Conservation (phyloP, 2,797 vertebrate genomes). For the Gila robusta region DNA sequence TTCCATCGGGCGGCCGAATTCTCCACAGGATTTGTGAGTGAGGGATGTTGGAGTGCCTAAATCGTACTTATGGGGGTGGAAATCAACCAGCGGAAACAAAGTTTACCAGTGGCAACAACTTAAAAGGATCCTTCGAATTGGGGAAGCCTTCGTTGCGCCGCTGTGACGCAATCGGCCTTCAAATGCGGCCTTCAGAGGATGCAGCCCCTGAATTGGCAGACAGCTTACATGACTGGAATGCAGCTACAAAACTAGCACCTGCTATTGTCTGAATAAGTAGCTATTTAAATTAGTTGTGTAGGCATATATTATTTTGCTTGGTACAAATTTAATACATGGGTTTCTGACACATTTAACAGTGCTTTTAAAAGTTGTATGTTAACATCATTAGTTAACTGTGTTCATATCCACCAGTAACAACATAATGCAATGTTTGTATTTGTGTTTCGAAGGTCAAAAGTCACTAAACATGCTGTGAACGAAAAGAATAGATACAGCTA, state of each 20-base stretch:
- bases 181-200: no score
- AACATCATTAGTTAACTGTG: neutral
- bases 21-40: no score
- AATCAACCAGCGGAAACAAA: no score
- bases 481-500: neutral
- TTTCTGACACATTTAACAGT: neutral
- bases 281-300: neutral
- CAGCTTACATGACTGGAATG: neutral
- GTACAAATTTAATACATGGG: neutral
- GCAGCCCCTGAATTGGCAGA: no score
- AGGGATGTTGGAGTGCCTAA: no score
- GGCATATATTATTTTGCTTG: neutral
- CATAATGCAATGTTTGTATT: neutral
- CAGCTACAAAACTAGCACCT: neutral
- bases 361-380: neutral
- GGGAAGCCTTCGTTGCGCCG: no score
- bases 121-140: no score
- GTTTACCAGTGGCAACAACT: no score
- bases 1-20: no score
- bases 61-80: no score
- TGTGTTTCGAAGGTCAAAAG: neutral
- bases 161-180: no score
- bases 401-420: neutral
- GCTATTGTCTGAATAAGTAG: neutral
- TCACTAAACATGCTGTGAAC: neutral